Evolutionary conservation across 2,797 vertebrate genomes (phyloP).

Genomic region (Delichon dasypus): DNA sequence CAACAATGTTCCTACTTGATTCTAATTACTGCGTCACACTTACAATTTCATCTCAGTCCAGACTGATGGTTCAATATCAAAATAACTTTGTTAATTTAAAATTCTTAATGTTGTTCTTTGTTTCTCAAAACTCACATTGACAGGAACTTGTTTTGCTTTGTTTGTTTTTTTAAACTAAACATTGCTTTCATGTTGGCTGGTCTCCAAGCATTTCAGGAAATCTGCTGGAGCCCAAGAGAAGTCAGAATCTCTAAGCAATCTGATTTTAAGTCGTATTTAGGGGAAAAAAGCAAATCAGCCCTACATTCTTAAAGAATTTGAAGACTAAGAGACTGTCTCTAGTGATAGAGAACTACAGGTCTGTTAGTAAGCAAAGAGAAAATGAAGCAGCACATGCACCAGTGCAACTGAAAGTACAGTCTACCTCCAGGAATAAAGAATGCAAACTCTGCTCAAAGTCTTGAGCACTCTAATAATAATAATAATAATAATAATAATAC

Average conservation of each 20-base stretch:
- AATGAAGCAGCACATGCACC: fast-evolving
- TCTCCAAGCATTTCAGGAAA: neutral
- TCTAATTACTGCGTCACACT: neutral
- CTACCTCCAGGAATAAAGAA: neutral
- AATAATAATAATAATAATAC: too few species aligned
- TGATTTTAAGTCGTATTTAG: neutral
- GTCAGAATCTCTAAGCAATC: neutral
- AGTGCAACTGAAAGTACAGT: neutral
- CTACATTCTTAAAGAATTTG: neutral
- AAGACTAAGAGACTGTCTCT: neutral
- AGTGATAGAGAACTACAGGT: neutral
- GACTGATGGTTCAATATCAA: neutral
- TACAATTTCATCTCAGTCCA: neutral
- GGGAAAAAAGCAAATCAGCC: neutral
- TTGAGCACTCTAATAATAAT: neutral
- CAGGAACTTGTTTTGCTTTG: neutral
- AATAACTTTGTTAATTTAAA: neutral
- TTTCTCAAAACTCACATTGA: neutral
- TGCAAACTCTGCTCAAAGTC: neutral
- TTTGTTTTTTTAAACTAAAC: neutral
- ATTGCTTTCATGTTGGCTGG: neutral
- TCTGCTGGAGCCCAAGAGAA: neutral
- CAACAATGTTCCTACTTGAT: neutral
- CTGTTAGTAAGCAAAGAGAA: neutral
- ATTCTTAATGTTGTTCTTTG: neutral